These are phyloP conservation scores for Scaptomyza reducta DNA, from an alignment of 2,888 invertebrate species.

Conservation along the genomic window DNA sequence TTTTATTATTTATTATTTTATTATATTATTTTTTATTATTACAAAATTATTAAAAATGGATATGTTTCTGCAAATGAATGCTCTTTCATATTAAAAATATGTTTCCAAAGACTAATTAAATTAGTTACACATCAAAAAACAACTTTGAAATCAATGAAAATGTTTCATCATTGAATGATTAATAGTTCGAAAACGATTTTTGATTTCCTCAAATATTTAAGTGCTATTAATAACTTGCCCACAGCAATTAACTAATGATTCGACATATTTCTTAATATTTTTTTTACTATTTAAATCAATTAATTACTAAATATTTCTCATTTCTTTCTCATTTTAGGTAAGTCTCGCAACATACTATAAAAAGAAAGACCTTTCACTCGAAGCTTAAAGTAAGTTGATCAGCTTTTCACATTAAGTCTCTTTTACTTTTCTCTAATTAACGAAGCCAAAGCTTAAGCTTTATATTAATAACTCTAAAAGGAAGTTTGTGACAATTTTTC, in stretches of 20 bases:
- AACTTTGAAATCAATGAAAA: background rate
- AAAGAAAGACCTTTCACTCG: conserved; percentile 41
- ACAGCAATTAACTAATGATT: conserved; percentile 32
- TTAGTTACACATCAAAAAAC: background rate
- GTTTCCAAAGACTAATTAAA: background rate
- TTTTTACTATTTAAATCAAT: conserved; percentile 26
- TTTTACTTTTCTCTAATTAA: conserved; percentile 25
- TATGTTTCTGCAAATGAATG: too few species aligned
- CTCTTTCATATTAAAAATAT: too few species aligned
- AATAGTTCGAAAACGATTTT: conserved; percentile 18
- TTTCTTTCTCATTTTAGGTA: conserved; percentile 67
- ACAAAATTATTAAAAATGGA: too few species aligned
- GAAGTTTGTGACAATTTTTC: conserved; percentile 55
- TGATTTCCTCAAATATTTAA: conserved; percentile 14
- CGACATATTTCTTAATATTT: conserved; percentile 14
- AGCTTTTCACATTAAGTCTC: conserved; percentile 6
- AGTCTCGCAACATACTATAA: conserved; percentile 36
- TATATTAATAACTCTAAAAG: conserved; percentile 37
- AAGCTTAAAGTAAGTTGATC: conserved; percentile 31
- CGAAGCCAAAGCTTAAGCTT: background rate
- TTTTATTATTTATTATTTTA: too few species aligned
- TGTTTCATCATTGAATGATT: conserved; percentile 11
- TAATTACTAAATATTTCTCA: conserved; percentile 44
- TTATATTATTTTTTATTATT: too few species aligned
- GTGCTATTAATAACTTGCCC: conserved; percentile 9